Conservation (phyloP, 2,113 vertebrate species). For the Chiloscyllium plagiosum region DNA sequence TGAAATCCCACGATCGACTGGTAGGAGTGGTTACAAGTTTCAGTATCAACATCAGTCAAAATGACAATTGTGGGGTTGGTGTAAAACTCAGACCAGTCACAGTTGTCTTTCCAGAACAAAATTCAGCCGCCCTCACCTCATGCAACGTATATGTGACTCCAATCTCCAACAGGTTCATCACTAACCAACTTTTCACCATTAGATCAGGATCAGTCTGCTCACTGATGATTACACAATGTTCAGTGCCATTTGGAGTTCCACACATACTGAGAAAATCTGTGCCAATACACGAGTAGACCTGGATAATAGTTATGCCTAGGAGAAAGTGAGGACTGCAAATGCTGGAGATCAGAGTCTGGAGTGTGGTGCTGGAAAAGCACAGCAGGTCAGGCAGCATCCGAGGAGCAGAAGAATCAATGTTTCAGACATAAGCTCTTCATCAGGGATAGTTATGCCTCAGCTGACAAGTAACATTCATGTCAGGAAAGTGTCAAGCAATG, state of each 20-base stretch:
- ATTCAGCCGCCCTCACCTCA: neutral
- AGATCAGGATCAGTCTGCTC: neutral
- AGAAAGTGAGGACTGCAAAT: no score
- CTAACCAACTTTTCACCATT: neutral
- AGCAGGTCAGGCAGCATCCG: no score
- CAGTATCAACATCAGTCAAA: no score
- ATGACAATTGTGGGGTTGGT: neutral
- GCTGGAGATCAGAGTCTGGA: no score
- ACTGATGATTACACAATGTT: neutral
- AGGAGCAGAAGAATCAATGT: no score
- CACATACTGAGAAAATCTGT: neutral
- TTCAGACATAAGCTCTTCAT: no score
- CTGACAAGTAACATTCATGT: neutral
- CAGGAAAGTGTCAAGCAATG: neutral
- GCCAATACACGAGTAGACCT: neutral
- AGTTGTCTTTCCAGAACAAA: neutral
- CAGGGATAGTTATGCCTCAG: neutral
- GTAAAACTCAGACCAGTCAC: neutral
- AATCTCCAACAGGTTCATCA: neutral
- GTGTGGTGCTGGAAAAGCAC: no score
- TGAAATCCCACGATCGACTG: no score
- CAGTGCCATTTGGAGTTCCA: neutral
- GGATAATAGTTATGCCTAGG: neutral
- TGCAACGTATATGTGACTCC: neutral
- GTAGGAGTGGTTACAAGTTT: no score